phyloP scores from a whole-genome alignment of 2,888 invertebrate species.

The Erynnis tages region DNA sequence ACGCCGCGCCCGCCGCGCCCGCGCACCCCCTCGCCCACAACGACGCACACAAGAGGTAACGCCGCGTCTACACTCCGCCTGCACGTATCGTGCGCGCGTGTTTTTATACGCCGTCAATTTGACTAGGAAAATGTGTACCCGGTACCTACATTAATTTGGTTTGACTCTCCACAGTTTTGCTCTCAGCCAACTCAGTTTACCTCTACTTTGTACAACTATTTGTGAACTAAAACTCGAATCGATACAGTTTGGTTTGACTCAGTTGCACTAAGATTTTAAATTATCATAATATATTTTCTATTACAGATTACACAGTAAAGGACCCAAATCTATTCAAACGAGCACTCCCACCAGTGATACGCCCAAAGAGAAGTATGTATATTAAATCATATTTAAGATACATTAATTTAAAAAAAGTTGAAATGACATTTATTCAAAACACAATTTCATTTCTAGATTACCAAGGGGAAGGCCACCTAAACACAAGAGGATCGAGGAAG shows the following conservation, averaged over 20 bases:
- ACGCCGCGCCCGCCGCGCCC: constrained; percentile 44
- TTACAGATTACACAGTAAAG: constrained; percentile 51
- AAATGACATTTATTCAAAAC: background rate
- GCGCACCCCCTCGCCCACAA: background rate
- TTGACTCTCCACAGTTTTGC: too few species aligned
- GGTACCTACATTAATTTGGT: too few species aligned
- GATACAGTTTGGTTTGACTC: too few species aligned
- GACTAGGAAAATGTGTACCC: too few species aligned
- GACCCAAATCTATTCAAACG: constrained; percentile 50
- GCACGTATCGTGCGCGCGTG: too few species aligned
- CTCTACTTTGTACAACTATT: too few species aligned
- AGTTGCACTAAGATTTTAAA: too few species aligned
- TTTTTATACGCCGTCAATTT: too few species aligned
- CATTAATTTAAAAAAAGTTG: too few species aligned
- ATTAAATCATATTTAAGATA: background rate
- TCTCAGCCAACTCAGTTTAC: too few species aligned
- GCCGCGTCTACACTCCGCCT: too few species aligned
- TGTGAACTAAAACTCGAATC: too few species aligned
- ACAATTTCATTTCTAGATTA: constrained; percentile 38
- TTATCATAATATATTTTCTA: constrained; percentile 23
- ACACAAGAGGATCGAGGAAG: constrained; percentile 68
- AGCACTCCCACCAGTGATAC: constrained; percentile 59
- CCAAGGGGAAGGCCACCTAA: constrained; percentile 68
- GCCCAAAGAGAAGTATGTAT: constrained; percentile 56
- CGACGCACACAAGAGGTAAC: background rate